These are phyloP conservation scores for Cataglyphis cursor DNA, from an alignment of 2,888 invertebrate species.

Conservation along the genomic window DNA sequence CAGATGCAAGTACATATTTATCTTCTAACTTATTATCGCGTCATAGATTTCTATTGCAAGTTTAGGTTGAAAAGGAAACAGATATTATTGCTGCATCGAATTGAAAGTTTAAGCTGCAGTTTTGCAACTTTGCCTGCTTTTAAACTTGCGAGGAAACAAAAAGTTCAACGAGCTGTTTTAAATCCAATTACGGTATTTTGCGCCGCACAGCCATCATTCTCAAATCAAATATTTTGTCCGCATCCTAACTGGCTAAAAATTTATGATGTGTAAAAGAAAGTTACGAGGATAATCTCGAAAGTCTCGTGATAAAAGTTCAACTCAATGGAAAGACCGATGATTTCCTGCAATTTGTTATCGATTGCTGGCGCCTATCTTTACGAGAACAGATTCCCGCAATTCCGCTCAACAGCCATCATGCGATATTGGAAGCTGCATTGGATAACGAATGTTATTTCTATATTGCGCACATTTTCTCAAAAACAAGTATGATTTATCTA, in stretches of 20 bases:
- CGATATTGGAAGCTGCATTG: slow-evolving; percentile 20
- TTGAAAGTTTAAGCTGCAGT: slow-evolving; percentile 29
- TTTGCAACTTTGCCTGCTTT: slow-evolving; percentile 27
- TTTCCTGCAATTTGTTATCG: slow-evolving; percentile 55
- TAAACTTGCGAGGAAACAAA: slow-evolving; percentile 23
- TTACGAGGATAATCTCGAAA: slow-evolving; percentile 46
- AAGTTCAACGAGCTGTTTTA: slow-evolving; percentile 24
- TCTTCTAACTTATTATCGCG: slow-evolving; percentile 54
- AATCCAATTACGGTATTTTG: slow-evolving; percentile 48
- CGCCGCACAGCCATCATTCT: not conserved
- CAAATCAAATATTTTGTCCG: slow-evolving; percentile 37
- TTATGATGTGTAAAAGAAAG: slow-evolving; percentile 53
- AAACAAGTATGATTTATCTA: not conserved
- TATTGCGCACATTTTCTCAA: not conserved
- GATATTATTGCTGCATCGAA: slow-evolving; percentile 27
- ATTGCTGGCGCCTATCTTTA: slow-evolving; percentile 24
- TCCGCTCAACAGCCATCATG: not conserved
- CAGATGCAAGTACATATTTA: slow-evolving; percentile 14
- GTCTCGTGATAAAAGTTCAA: slow-evolving; percentile 24
- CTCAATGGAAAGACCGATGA: slow-evolving; percentile 30
- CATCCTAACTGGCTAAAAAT: slow-evolving; percentile 27
- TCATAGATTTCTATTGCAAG: slow-evolving; percentile 47
- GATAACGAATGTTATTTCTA: not conserved
- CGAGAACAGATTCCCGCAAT: slow-evolving; percentile 1
- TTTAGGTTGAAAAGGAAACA: not conserved